phyloP scores from a whole-genome alignment of 2,888 invertebrate genomes.

The Andricus curvator region DNA sequence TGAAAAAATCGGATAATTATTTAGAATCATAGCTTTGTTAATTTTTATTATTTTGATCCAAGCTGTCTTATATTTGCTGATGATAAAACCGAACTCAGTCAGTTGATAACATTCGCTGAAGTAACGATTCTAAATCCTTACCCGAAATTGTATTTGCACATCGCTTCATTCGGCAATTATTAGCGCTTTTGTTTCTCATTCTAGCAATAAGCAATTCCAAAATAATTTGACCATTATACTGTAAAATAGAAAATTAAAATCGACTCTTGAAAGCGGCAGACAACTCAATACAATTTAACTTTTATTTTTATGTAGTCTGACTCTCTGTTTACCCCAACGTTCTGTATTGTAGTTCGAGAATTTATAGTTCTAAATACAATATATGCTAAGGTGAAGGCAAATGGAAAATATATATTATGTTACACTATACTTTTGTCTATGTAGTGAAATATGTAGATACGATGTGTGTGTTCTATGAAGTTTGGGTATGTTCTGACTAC shows the following conservation, averaged over 20 bases:
- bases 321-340: not conserved
- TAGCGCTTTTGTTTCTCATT: not conserved
- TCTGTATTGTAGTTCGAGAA: not conserved
- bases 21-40: slow-evolving; percentile 1
- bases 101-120: not conserved
- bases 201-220: not conserved
- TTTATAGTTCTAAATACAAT: not conserved
- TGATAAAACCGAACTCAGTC: not conserved
- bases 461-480: not conserved
- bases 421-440: not conserved
- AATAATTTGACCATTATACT: not conserved
- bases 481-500: not conserved
- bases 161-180: not conserved
- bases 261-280: not conserved
- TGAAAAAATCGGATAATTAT: not conserved
- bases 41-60: not conserved
- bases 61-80: not conserved
- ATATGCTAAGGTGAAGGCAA: not conserved
- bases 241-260: not conserved
- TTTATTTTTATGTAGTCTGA: not conserved
- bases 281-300: not conserved
- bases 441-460: not conserved
- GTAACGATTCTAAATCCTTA: too few species aligned
- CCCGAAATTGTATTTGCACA: not conserved
- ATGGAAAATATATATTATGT: not conserved